Percentiles rank a stretch among this genome's conserved stretches.
phyloP scores from a whole-genome alignment of 2,888 invertebrate genomes.

The Calameuta idolon region DNA sequence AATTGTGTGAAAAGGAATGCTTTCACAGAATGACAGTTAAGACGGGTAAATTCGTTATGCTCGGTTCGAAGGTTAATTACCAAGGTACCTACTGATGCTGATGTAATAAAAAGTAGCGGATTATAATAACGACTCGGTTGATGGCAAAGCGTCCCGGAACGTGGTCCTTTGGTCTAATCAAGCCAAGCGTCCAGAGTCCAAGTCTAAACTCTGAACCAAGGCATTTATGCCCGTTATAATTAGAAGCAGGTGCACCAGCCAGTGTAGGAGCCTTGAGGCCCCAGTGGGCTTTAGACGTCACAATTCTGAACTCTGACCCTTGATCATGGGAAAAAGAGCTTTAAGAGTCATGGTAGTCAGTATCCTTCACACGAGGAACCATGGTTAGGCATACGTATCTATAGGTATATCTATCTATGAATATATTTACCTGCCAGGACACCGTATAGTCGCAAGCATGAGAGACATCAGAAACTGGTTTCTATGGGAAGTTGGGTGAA shows the following conservation, averaged over 20 bases:
- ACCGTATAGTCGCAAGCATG: background rate
- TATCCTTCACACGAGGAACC: background rate
- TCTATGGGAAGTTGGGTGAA: slow-evolving; percentile 40
- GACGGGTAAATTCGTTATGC: background rate
- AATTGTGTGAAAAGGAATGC: background rate
- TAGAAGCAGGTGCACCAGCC: slow-evolving; percentile 32
- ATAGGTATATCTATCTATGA: background rate
- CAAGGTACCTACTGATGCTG: background rate
- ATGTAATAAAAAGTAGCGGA: slow-evolving; percentile 1
- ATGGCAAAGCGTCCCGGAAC: background rate
- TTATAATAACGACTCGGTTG: background rate
- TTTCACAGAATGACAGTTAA: background rate
- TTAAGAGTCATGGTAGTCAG: slow-evolving; percentile 11
- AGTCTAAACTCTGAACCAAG: slow-evolving; percentile 3
- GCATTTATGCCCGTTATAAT: slow-evolving; percentile 22
- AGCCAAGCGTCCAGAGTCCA: slow-evolving; percentile 4
- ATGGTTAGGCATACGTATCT: background rate
- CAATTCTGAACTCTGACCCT: slow-evolving; percentile 42
- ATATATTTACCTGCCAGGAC: background rate
- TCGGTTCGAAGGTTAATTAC: background rate
- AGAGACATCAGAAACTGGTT: slow-evolving; percentile 41
- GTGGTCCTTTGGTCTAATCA: background rate
- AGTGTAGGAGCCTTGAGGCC: background rate
- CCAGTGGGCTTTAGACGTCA: background rate
- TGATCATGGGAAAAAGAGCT: slow-evolving; percentile 30